phyloP scores from a whole-genome alignment of 2,113 vertebrate species.

The Strix uralensis region DNA sequence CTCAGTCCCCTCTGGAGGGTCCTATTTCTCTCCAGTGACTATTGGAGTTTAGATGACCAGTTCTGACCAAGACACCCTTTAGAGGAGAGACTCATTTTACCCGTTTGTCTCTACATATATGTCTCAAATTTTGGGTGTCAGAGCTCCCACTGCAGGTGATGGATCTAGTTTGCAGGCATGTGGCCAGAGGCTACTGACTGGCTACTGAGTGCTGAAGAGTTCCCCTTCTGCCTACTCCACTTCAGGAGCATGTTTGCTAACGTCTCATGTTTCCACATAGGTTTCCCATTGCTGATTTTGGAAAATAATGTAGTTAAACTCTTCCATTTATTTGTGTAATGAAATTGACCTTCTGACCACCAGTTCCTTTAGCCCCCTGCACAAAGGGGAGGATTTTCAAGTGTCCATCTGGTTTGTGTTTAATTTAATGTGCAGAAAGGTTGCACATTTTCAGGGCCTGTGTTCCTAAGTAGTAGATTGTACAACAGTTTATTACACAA shows the following conservation, averaged over 20 bases:
- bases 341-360: constrained; percentile 42
- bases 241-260: not conserved
- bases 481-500: constrained; percentile 79
- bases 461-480: constrained; percentile 77
- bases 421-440: constrained; percentile 78
- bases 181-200: not conserved
- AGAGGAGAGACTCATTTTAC: not conserved
- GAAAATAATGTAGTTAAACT: constrained; percentile 3
- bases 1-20: not conserved
- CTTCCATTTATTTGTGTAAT: constrained; percentile 55
- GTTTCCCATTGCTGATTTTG: constrained; percentile 15
- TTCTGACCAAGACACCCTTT: not conserved
- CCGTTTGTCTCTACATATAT: fast-evolving
- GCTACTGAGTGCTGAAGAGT: not conserved
- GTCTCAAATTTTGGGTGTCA: not conserved
- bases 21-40: not conserved
- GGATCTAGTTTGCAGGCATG: not conserved
- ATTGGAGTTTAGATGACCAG: not conserved
- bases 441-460: constrained; percentile 74
- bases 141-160: not conserved
- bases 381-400: constrained; percentile 73
- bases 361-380: constrained; percentile 37
- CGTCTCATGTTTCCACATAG: not conserved
- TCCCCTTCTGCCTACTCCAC: not conserved
- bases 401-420: constrained; percentile 78